A percentile compares a stretch with the other conserved stretches of the same genome.
These are phyloP conservation scores for Stictocephala bisonia DNA, from an alignment of 2,888 invertebrate species.

Conservation along the genomic window DNA sequence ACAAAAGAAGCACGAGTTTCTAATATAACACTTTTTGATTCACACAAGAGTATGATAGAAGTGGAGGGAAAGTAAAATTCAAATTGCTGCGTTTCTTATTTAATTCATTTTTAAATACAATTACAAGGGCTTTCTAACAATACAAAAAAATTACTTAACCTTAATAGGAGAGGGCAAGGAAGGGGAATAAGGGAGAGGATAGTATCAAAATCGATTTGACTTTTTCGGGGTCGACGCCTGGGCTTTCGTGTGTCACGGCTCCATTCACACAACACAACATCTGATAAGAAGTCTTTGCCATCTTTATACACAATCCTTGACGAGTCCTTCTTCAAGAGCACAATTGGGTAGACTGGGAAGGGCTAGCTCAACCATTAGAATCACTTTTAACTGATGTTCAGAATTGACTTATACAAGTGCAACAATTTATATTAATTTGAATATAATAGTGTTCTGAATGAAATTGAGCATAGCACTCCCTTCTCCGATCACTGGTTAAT, in stretches of 20 bases:
- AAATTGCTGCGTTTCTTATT: conserved; percentile 46
- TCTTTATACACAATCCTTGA: conserved; percentile 12
- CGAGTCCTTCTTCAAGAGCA: conserved; percentile 25
- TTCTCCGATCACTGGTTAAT: not conserved
- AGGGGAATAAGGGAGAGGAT: conserved; percentile 44
- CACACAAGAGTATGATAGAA: too few relatives aligned
- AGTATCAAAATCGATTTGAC: conserved; percentile 51
- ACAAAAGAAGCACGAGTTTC: too few relatives aligned
- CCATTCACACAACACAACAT: conserved; percentile 34
- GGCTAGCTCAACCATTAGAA: too few relatives aligned
- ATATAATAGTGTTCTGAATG: too few relatives aligned
- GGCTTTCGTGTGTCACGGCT: conserved; percentile 42
- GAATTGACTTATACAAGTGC: too few relatives aligned
- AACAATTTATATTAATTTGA: too few relatives aligned
- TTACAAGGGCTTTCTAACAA: conserved; percentile 55
- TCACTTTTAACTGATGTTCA: too few relatives aligned
- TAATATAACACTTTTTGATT: too few relatives aligned
- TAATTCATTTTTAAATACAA: conserved; percentile 57
- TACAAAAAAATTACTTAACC: conserved; percentile 51
- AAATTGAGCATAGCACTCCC: too few relatives aligned
- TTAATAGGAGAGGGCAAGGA: conserved; percentile 45
- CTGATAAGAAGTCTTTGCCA: conserved; percentile 23
- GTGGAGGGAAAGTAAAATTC: too few relatives aligned
- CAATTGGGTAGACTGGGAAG: conserved; percentile 2
- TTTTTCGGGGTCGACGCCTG: conserved; percentile 48